Percentiles rank a stretch among this genome's conserved stretches.
Evolutionary conservation across 1,140 invertebrate genomes (phyloP).

Genomic region (Nixonia krombeini): DNA sequence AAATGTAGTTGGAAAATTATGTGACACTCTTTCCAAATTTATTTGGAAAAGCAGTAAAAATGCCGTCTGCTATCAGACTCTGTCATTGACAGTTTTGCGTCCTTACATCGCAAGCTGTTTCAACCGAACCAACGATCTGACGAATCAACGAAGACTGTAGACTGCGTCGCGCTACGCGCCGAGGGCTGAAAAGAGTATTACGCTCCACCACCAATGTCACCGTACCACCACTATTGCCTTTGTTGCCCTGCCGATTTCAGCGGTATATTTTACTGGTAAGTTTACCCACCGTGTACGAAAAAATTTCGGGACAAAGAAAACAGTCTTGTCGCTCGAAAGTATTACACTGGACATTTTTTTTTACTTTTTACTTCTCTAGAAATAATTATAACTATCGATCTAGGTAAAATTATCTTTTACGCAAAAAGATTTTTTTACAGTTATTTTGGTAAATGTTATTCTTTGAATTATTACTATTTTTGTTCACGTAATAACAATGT

Average conservation of each 20-base stretch:
- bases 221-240: slow-evolving; percentile 24
- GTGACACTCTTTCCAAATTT: background rate
- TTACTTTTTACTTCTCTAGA: too few relatives aligned
- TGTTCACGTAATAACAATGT: too few relatives aligned
- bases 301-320: background rate
- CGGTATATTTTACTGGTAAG: slow-evolving; percentile 6
- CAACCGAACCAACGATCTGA: slow-evolving; percentile 28
- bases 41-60: slow-evolving; percentile 1
- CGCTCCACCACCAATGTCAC: slow-evolving; percentile 36
- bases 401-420: too few relatives aligned
- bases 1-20: slow-evolving; percentile 8
- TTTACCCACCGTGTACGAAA: background rate
- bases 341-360: too few relatives aligned
- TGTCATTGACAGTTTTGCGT: too few relatives aligned
- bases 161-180: slow-evolving; percentile 53
- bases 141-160: slow-evolving; percentile 55
- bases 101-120: too few relatives aligned
- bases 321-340: too few relatives aligned
- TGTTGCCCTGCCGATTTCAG: slow-evolving; percentile 5
- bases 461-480: too few relatives aligned
- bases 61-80: too few relatives aligned
- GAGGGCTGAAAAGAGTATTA: slow-evolving; percentile 62
- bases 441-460: too few relatives aligned
- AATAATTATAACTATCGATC: too few relatives aligned
- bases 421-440: too few relatives aligned